These are phyloP conservation scores for Copidosoma floridanum DNA, from an alignment of 1,140 invertebrate species.

Conservation along the genomic window DNA sequence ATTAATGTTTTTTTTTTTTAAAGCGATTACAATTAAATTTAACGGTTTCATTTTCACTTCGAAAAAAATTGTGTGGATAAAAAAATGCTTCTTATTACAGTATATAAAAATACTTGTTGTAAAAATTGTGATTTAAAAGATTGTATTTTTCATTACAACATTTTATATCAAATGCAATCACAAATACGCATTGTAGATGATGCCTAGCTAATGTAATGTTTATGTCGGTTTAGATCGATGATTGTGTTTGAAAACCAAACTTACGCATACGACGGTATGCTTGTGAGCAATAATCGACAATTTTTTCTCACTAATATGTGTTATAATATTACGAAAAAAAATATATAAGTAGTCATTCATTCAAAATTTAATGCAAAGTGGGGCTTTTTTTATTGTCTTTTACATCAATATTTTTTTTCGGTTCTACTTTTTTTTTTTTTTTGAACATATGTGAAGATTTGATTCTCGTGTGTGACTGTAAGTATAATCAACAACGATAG, in stretches of 20 bases:
- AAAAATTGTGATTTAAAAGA: background rate
- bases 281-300: constrained; percentile 14
- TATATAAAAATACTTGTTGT: background rate
- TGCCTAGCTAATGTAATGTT: background rate
- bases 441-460: background rate
- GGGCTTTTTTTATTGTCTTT: background rate
- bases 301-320: constrained; percentile 11
- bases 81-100: constrained; percentile 3
- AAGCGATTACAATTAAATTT: background rate
- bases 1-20: too few relatives aligned
- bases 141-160: constrained; percentile 7
- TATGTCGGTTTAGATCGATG: too few relatives aligned
- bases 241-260: too few relatives aligned
- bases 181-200: too few relatives aligned
- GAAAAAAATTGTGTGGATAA: background rate
- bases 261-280: too few relatives aligned
- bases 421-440: background rate
- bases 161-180: constrained; percentile 10
- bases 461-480: too few relatives aligned
- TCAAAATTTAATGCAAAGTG: background rate
- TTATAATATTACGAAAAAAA: constrained; percentile 2
- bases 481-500: too few relatives aligned
- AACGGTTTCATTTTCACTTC: constrained; percentile 3
- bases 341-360: constrained; percentile 1
- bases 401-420: background rate